These are phyloP conservation scores for Psephotus haematonotus DNA, from an alignment of 2,113 vertebrate species.

Conservation along the genomic window DNA sequence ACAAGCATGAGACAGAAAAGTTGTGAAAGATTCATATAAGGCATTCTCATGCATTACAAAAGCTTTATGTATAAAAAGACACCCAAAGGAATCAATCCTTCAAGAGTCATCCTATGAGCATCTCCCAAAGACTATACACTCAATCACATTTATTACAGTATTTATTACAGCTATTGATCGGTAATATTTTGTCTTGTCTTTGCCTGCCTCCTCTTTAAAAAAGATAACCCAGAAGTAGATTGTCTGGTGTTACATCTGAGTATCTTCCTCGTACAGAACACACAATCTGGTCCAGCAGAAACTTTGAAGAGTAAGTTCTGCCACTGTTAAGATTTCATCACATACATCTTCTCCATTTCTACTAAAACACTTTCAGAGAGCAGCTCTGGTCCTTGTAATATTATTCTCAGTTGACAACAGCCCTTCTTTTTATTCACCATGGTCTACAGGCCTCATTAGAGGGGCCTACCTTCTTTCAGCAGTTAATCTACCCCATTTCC, in stretches of 20 bases:
- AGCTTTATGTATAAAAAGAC: not conserved
- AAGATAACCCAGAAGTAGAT: not conserved
- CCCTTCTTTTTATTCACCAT: not conserved
- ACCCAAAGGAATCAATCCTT: not conserved
- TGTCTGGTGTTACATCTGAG: not conserved
- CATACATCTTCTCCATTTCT: not conserved
- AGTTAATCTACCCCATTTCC: not conserved
- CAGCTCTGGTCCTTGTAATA: not conserved
- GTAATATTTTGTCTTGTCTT: not conserved
- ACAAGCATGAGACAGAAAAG: not conserved
- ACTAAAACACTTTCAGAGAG: not conserved
- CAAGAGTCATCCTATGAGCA: not conserved
- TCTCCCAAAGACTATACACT: not conserved
- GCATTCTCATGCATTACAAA: not conserved
- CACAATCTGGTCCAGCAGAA: not conserved
- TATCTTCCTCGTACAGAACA: not conserved
- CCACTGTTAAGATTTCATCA: not conserved
- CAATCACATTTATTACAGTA: not conserved
- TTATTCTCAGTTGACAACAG: not conserved
- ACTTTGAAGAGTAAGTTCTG: not conserved
- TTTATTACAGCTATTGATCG: accelerated
- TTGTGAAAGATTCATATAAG: not conserved
- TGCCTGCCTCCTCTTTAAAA: not conserved
- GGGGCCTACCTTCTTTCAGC: not conserved
- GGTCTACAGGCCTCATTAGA: not conserved